Conservation (phyloP, 2,888 invertebrate species). For the Anoplius nigerrimus region DNA sequence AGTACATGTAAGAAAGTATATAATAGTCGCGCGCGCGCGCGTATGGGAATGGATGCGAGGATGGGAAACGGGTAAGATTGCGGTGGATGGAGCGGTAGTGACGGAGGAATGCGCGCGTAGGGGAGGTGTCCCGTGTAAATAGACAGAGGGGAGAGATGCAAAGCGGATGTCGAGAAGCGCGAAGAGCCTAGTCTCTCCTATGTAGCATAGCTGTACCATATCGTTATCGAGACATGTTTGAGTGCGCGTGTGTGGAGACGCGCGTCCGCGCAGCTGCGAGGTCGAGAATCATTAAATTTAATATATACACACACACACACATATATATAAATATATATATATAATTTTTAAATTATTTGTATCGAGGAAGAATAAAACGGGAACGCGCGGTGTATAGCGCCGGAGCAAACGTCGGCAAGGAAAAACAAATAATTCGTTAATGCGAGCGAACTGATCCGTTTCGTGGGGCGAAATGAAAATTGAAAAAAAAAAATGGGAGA, state of each 20-base stretch:
- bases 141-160: slow-evolving; percentile 9
- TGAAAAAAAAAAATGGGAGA: too few species aligned
- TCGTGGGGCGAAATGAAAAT: too few species aligned
- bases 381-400: slow-evolving; percentile 28
- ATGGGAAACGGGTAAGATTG: slow-evolving; percentile 17
- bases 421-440: too few species aligned
- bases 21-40: slow-evolving; percentile 42
- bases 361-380: slow-evolving; percentile 19
- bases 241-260: slow-evolving; percentile 29
- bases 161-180: not conserved
- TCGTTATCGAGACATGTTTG: slow-evolving; percentile 52
- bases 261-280: not conserved
- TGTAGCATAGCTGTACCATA: slow-evolving; percentile 64
- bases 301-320: slow-evolving; percentile 42
- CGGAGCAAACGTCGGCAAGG: not conserved
- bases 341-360: slow-evolving; percentile 62
- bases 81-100: too few species aligned
- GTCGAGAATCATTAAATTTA: slow-evolving; percentile 41
- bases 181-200: slow-evolving; percentile 17
- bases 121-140: not conserved
- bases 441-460: too few species aligned
- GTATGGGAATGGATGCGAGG: not conserved
- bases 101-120: slow-evolving; percentile 1
- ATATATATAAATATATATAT: slow-evolving; percentile 49
- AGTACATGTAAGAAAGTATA: slow-evolving; percentile 45